phyloP scores from a whole-genome alignment of 64 coral and sea anemone species.

The Orbicella faveolata region DNA sequence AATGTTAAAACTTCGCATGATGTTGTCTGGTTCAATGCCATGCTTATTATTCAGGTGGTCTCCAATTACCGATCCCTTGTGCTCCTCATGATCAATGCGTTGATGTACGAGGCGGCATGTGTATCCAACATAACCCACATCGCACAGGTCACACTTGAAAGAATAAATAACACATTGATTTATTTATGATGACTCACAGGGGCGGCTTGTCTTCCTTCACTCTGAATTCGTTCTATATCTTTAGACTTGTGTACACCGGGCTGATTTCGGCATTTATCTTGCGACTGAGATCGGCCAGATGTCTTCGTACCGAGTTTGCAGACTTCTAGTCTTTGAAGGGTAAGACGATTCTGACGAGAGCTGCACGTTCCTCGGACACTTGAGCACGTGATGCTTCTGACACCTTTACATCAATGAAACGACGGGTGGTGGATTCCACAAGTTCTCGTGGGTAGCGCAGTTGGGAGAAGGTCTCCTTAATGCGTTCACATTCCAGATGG shows the following conservation, averaged over 20 bases:
- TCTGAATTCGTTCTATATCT: too few species aligned
- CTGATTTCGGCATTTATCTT: constrained; percentile 43
- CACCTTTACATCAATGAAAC: background rate
- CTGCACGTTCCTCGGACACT: background rate
- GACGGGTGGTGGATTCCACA: constrained; percentile 9
- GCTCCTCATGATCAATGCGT: too few species aligned
- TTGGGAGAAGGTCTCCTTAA: too few species aligned
- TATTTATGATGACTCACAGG: too few species aligned
- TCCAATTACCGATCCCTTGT: constrained; percentile 9
- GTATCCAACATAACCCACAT: too few species aligned
- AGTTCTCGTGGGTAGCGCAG: constrained; percentile 7
- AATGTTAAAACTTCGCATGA: constrained; percentile 40
- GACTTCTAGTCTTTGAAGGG: constrained; percentile 41
- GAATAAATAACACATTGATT: too few species aligned
- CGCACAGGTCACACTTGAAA: too few species aligned
- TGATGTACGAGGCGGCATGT: too few species aligned
- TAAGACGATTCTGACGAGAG: constrained; percentile 38
- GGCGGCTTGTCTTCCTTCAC: too few species aligned
- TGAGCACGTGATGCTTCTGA: constrained; percentile 22
- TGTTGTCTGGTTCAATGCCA: constrained; percentile 35
- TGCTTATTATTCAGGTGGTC: constrained; percentile 36
- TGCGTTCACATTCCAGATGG: too few species aligned
- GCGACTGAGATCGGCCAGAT: constrained; percentile 40
- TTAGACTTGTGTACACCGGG: too few species aligned
- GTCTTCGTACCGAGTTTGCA: constrained; percentile 11